Evolutionary conservation across 2,113 vertebrate genomes (phyloP).

Genomic region (Morphnarchus princeps): DNA sequence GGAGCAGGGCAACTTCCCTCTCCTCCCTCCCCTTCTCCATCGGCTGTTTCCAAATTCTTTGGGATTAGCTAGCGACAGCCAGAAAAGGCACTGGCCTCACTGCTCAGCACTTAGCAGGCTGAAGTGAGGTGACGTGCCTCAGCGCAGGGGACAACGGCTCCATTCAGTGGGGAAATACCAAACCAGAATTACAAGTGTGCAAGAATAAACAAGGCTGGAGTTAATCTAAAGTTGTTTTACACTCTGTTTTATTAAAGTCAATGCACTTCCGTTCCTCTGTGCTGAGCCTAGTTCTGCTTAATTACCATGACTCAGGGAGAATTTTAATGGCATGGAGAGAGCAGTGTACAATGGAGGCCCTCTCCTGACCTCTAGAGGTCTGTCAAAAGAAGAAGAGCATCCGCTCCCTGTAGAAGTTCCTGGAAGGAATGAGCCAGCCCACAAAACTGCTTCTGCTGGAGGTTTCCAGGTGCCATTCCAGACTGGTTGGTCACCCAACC

Average conservation of each 20-base stretch:
- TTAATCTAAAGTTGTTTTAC: constrained; percentile 76
- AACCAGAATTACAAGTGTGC: constrained; percentile 70
- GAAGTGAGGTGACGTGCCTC: constrained; percentile 25
- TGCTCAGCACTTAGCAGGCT: not conserved
- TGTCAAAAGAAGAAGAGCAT: constrained; percentile 21
- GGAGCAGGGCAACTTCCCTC: not conserved
- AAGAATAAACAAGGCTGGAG: constrained; percentile 74
- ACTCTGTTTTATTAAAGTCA: constrained; percentile 77
- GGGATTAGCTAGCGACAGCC: not conserved
- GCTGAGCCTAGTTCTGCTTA: constrained; percentile 67
- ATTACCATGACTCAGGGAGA: constrained; percentile 70
- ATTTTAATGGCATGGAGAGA: constrained; percentile 59
- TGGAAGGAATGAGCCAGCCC: not conserved
- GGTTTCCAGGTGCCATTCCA: not conserved
- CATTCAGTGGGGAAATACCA: constrained; percentile 61
- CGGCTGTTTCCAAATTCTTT: constrained; percentile 12
- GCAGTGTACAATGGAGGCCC: constrained; percentile 37
- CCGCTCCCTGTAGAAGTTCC: not conserved
- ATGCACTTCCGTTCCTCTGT: constrained; percentile 75
- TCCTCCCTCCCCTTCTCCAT: not conserved
- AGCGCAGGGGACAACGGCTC: constrained; percentile 45
- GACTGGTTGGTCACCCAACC: accelerated
- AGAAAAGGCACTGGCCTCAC: not conserved
- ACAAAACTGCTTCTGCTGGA: not conserved
- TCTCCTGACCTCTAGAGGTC: constrained; percentile 84